Evolutionary conservation across 92 coral and sea anemone species (phyloP).

Genomic region (Porites rus): DNA sequence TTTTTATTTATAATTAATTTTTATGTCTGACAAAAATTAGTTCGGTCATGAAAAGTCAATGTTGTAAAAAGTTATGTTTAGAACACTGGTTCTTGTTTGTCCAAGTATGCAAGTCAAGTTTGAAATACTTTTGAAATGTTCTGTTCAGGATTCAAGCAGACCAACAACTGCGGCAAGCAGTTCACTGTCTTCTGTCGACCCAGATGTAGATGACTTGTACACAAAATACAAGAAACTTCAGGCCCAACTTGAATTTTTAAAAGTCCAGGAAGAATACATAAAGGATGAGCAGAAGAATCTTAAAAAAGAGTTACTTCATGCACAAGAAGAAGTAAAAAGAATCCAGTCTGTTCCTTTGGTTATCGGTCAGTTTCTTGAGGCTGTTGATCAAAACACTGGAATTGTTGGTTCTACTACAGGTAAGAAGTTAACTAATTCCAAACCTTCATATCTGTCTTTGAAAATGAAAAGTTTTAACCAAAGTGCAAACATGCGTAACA

Average conservation of each 20-base stretch:
- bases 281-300: constrained; percentile 99
- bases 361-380: constrained; percentile 99
- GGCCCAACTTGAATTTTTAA: constrained; percentile 93
- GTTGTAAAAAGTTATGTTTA: too few species aligned
- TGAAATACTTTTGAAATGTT: too few species aligned
- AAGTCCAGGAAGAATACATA: constrained; percentile 98
- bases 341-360: constrained; percentile 99
- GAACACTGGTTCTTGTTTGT: too few species aligned
- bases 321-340: constrained; percentile 98
- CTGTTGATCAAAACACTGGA: constrained; percentile 99
- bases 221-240: constrained; percentile 95
- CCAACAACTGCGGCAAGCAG: constrained; percentile 73
- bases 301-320: constrained; percentile 95
- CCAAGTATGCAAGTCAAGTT: too few species aligned
- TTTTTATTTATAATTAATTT: too few species aligned
- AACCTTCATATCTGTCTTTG: too few species aligned
- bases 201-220: constrained; percentile 91
- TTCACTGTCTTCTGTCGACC: constrained; percentile 81
- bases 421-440: background rate
- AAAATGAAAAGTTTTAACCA: too few species aligned
- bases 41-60: too few species aligned
- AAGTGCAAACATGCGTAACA: too few species aligned
- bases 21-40: too few species aligned
- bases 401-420: constrained; percentile 99
- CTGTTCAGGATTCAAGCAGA: constrained; percentile 57